Evolutionary conservation across 1,140 invertebrate genomes (phyloP), one percentile per base, ranked within the genome.

Genomic region (Lepidurus apus): DNA sequence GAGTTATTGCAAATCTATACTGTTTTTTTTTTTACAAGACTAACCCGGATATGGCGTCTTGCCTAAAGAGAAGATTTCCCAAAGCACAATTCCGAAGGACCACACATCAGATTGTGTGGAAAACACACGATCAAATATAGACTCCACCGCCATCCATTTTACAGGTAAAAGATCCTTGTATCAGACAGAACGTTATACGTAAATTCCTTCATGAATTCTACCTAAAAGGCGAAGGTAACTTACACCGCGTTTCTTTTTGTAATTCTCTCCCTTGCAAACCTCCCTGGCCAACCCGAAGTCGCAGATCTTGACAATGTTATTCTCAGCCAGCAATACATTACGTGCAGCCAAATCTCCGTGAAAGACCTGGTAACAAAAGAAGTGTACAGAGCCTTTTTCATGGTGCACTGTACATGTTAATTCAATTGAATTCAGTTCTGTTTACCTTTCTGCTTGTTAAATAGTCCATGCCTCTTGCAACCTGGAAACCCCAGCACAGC

Each of bases 231-330:
- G 26, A 11, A 7, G 42, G 9, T 43, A 80, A 87, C 90, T 90
- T 87, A 93, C 93, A 83, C 94, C 91, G 80, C 93, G 93, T 82
- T 93, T 92, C 84, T 98, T 98, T 82, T 92, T 92, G 83, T 98
- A 99, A 86, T 97, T 96, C 81, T 95, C 92, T 76, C 91, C 91
- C 81, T 96, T 93, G 81, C 95, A 93, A 87, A 98, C 92, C 81
- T 94, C 95, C 84, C 95, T 90, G n/a, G n/a, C n/a, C n/a, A n/a
- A n/a, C n/a, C n/a, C n/a, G n/a, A n/a, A n/a, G n/a, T n/a, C n/a
- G n/a, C n/a, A n/a, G n/a, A n/a, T n/a, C n/a, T n/a, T n/a, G n/a
- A n/a, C n/a, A n/a, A n/a, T n/a, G n/a, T n/a, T n/a, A n/a, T n/a
- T n/a, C n/a, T n/a, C n/a, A n/a, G n/a, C n/a, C n/a, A n/a, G n/a